Evolutionary conservation across 2,888 invertebrate genomes (phyloP), one percentile per base, ranked within the genome.

Genomic region (Cerceris rybyensis): DNA sequence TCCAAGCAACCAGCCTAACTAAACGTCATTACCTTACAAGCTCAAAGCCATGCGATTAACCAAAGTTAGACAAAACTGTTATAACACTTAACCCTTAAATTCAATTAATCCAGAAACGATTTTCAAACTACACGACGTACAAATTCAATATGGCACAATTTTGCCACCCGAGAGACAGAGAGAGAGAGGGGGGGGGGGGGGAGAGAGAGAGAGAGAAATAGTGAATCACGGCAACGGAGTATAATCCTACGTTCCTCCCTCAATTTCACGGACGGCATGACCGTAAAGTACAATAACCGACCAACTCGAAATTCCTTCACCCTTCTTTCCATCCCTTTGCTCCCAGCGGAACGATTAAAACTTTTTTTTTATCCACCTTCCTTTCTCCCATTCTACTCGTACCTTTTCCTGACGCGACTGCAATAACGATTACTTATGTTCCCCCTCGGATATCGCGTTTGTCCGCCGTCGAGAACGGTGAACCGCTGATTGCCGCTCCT

Each of bases 341-440:
- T 42, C 50, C 59, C 43, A 17, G 42, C 54, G 41, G 49, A 57
- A 43, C 61, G 61, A 70, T 75, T 70, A 71, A 68, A 68, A 57
- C 42, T 67, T 63, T 67, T 16, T 50, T 50, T 13, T 54, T 43
- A 17, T 16, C 50, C 11, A 13, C 0, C 8, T 49, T 6, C 13
- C 13, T 11, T 55, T 50, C 41, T 63, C 9, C 28, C 28, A 28
- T 28, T 43, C 39, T n/a, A 39, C 11, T n/a, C 0, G 7, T 49
- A 8, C 13, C 13, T 11, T 55, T 50, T 17, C 66, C 9, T 28
- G 7, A 16, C 52, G 50, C 17, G 1, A 46, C 52, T 41, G 57
- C 73, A 76, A 72, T 75, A 82, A 80, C 74, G 73, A 81, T 74
- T 78, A 82, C 72, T 76, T 76, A 78, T 82, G 46, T 81, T 70